Evolutionary conservation across 2,888 invertebrate genomes (phyloP).

Genomic region (Poecilobothrus nobilitatus): DNA sequence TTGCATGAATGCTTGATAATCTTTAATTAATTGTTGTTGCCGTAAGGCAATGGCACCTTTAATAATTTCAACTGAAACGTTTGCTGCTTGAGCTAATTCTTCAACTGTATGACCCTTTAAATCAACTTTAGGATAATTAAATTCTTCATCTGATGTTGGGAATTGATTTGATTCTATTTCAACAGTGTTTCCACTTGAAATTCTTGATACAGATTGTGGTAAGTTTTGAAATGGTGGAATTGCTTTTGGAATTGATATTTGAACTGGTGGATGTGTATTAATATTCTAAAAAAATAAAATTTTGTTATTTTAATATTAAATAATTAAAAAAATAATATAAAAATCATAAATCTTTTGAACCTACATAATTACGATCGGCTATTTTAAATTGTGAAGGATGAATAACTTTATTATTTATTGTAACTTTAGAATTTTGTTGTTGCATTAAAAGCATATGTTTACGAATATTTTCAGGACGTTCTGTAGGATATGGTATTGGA

Average conservation of each 20-base stretch:
- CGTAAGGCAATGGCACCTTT: constrained; percentile 64
- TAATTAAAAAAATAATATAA: no score
- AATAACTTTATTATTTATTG: constrained; percentile 42
- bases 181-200: constrained; percentile 43
- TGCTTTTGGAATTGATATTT: constrained; percentile 26
- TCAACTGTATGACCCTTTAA: constrained; percentile 46
- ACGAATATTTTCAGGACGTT: background rate
- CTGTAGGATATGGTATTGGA: constrained; percentile 55
- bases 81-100: constrained; percentile 59
- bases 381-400: constrained; percentile 41
- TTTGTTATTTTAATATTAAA: no score
- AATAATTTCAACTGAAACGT: constrained; percentile 68
- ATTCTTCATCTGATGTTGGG: constrained; percentile 29
- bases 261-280: background rate
- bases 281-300: background rate
- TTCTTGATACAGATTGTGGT: constrained; percentile 51
- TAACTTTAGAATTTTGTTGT: constrained; percentile 25
- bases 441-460: constrained; percentile 20
- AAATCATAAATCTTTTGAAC: background rate
- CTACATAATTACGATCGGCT: background rate
- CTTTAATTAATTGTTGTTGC: constrained; percentile 59
- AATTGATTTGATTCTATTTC: constrained; percentile 26
- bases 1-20: constrained; percentile 46
- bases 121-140: constrained; percentile 22
- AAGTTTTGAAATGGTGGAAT: constrained; percentile 49